phyloP scores from a whole-genome alignment of 2,797 vertebrate species.

The Oophaga sylvatica region DNA sequence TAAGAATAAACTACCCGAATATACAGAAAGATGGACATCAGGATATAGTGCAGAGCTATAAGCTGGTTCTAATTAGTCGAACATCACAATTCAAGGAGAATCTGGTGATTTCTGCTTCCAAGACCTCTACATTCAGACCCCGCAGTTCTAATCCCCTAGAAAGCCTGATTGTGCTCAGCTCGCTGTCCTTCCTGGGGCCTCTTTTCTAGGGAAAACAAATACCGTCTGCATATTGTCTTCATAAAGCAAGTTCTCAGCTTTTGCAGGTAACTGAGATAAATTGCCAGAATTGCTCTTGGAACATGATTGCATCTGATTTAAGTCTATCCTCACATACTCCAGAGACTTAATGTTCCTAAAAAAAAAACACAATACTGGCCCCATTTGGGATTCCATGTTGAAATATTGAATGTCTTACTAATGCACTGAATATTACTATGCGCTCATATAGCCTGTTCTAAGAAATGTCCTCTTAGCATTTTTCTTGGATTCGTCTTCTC shows the following conservation, averaged over 20 bases:
- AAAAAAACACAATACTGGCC: conserved; percentile 39
- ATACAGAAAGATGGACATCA: neutral
- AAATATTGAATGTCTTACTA: conserved; percentile 48
- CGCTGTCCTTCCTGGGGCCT: conserved; percentile 46
- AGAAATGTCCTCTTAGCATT: conserved; percentile 36
- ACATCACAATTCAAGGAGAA: neutral
- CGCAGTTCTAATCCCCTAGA: conserved; percentile 53
- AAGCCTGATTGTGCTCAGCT: conserved; percentile 57
- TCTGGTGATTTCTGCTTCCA: conserved; percentile 10
- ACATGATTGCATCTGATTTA: conserved; percentile 51
- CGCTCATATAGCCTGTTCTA: conserved; percentile 19
- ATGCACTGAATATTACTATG: conserved; percentile 31
- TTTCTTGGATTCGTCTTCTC: conserved; percentile 25
- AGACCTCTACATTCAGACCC: conserved; percentile 21
- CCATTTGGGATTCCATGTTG: conserved; percentile 43
- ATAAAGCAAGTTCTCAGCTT: conserved; percentile 45
- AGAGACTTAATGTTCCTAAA: conserved; percentile 50
- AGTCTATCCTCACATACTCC: conserved; percentile 53
- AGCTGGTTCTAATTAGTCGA: conserved; percentile 14
- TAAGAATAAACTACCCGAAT: neutral
- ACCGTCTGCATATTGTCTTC: conserved; percentile 55
- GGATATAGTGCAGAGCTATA: neutral
- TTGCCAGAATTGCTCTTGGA: conserved; percentile 49
- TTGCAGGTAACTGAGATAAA: conserved; percentile 57
- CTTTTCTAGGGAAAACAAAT: conserved; percentile 42